Evolutionary conservation across 2,113 vertebrate species (phyloP).

Genomic region (Regulus satrapa): DNA sequence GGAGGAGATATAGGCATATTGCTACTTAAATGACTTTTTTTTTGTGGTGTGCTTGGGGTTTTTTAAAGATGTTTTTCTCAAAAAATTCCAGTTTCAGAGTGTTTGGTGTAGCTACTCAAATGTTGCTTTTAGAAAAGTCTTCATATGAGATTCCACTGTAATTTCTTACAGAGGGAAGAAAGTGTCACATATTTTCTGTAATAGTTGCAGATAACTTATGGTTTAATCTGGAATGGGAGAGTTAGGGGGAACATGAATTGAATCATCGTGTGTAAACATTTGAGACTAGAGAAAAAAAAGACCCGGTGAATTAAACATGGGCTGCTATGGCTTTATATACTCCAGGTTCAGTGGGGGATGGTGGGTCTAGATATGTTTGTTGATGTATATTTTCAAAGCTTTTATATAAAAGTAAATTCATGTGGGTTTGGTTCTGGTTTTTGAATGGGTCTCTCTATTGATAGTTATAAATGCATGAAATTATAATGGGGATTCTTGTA

Average conservation of each 20-base stretch:
- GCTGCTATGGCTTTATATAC: background rate
- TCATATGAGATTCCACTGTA: background rate
- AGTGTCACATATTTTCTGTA: background rate
- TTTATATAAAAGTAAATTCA: background rate
- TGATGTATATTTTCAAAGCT: background rate
- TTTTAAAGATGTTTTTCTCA: background rate
- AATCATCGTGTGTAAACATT: background rate
- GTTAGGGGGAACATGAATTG: background rate
- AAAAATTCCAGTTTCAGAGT: background rate
- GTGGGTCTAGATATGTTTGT: background rate
- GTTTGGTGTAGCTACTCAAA: background rate
- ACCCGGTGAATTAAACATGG: background rate
- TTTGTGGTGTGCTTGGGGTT: background rate
- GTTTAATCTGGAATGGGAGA: background rate
- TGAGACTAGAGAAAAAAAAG: background rate
- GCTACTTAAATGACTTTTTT: background rate
- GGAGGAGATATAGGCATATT: background rate
- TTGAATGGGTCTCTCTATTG: background rate
- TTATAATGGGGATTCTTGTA: background rate
- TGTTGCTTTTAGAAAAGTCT: background rate
- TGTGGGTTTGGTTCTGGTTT: background rate
- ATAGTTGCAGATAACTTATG: background rate
- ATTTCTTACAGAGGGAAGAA: background rate
- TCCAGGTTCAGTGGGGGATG: background rate
- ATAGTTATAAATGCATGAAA: background rate